Conservation (phyloP, 2,888 invertebrate genomes). For the Eilema griseolum region DNA sequence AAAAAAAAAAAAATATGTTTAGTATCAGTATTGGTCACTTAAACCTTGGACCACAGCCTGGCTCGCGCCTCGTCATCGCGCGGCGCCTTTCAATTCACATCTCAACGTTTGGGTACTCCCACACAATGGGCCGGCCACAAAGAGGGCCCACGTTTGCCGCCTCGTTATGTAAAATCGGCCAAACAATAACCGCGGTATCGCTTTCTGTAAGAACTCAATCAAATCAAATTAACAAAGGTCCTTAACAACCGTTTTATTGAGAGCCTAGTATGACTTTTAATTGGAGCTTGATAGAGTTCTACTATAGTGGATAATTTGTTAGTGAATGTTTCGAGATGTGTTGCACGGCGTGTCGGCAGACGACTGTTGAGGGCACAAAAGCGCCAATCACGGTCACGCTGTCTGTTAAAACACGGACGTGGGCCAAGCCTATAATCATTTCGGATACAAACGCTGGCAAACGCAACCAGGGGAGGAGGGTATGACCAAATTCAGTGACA, state of each 20-base stretch:
- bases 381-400: slow-evolving; percentile 53
- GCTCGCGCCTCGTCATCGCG: slow-evolving; percentile 82
- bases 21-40: slow-evolving; percentile 18
- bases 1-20: no score
- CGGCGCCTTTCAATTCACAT: slow-evolving; percentile 84
- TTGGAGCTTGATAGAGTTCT: slow-evolving; percentile 48
- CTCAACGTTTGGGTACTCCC: slow-evolving; percentile 81
- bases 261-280: slow-evolving; percentile 48
- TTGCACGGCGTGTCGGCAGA: slow-evolving; percentile 35
- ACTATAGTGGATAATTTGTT: slow-evolving; percentile 37
- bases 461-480: not conserved
- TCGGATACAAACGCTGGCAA: not conserved
- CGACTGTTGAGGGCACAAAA: slow-evolving; percentile 48
- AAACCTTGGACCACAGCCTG: slow-evolving; percentile 46
- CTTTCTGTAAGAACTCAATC: slow-evolving; percentile 83
- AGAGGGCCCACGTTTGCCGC: slow-evolving; percentile 76
- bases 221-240: slow-evolving; percentile 81
- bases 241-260: slow-evolving; percentile 60
- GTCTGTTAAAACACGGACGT: slow-evolving; percentile 41
- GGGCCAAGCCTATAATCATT: slow-evolving; percentile 10
- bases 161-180: slow-evolving; percentile 84
- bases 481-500: slow-evolving; percentile 13
- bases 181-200: slow-evolving; percentile 82
- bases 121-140: slow-evolving; percentile 75
- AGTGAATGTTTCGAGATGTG: slow-evolving; percentile 31